Evolutionary conservation across 2,113 vertebrate species (phyloP).

Genomic region (Neodontobutis hainanensis): DNA sequence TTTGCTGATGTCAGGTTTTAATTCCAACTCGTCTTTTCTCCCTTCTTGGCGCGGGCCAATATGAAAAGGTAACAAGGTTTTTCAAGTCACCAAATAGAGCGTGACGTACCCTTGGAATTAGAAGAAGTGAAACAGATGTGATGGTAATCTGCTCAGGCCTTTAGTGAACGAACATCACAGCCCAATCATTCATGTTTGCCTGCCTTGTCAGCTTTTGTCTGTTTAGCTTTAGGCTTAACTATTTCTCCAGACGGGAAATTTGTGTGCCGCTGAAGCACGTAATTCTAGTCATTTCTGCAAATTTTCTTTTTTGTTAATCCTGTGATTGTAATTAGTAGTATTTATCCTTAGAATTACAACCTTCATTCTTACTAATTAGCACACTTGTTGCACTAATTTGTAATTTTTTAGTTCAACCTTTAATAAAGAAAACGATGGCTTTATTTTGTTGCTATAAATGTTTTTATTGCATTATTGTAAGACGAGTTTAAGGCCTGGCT

Average conservation of each 20-base stretch:
- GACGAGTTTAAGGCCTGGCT: too few species aligned
- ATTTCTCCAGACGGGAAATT: not conserved
- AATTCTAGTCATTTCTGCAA: not conserved
- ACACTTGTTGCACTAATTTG: constrained; percentile 1
- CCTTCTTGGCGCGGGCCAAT: constrained; percentile 1
- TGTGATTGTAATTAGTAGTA: not conserved
- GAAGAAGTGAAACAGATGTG: constrained; percentile 15
- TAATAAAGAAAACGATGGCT: not conserved
- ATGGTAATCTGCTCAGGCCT: not conserved
- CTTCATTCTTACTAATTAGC: not conserved
- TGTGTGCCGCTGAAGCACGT: not conserved
- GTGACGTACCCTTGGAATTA: constrained; percentile 21
- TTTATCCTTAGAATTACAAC: constrained; percentile 3
- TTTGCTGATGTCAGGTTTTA: constrained; percentile 50
- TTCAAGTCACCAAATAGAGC: constrained; percentile 29
- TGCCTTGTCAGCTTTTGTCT: constrained; percentile 22
- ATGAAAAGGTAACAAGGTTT: not conserved
- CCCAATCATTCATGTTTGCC: constrained; percentile 11
- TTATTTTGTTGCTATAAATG: not conserved
- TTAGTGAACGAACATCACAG: constrained; percentile 18
- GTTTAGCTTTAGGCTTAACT: constrained; percentile 8
- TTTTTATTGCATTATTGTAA: too few species aligned
- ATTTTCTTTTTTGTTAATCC: not conserved
- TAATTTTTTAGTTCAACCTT: not conserved
- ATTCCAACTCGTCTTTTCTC: constrained; percentile 15